Conservation (phyloP, 2,888 invertebrate genomes). For the Drosophila anomelani region DNA sequence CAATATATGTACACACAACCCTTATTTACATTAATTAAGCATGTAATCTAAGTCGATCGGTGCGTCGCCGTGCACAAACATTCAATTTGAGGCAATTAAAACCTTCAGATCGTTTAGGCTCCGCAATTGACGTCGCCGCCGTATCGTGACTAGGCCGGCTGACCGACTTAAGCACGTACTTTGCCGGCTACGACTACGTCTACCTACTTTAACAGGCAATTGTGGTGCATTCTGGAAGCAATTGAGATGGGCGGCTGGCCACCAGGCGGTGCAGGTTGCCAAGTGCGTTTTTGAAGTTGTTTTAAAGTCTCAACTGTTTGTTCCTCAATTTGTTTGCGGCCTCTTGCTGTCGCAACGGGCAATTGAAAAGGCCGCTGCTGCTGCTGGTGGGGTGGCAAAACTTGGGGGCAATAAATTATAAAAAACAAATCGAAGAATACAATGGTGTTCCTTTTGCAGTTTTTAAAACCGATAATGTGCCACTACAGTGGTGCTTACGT, state of each 20-base stretch:
- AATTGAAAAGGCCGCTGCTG: slow-evolving; percentile 26
- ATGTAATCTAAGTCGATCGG: slow-evolving; percentile 58
- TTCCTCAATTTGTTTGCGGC: slow-evolving; percentile 55
- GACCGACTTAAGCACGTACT: slow-evolving; percentile 67
- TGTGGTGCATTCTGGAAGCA: slow-evolving; percentile 42
- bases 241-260: slow-evolving; percentile 40
- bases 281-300: slow-evolving; percentile 27
- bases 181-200: slow-evolving; percentile 33
- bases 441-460: background rate
- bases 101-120: slow-evolving; percentile 73
- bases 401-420: background rate
- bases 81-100: slow-evolving; percentile 78
- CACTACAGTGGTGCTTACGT: slow-evolving; percentile 54
- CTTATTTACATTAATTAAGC: slow-evolving; percentile 56
- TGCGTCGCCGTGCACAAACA: slow-evolving; percentile 63
- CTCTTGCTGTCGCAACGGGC: slow-evolving; percentile 34
- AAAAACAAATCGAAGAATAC: background rate
- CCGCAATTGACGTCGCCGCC: slow-evolving; percentile 64
- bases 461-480: background rate
- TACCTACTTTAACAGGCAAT: slow-evolving; percentile 59
- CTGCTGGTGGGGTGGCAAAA: background rate
- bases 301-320: slow-evolving; percentile 2
- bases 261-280: slow-evolving; percentile 21
- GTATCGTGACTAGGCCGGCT: slow-evolving; percentile 47
- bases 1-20: background rate